Base-by-base conservation (phyloP, 2,797 vertebrate species). In the Semaprochilodus insignis region DNA sequence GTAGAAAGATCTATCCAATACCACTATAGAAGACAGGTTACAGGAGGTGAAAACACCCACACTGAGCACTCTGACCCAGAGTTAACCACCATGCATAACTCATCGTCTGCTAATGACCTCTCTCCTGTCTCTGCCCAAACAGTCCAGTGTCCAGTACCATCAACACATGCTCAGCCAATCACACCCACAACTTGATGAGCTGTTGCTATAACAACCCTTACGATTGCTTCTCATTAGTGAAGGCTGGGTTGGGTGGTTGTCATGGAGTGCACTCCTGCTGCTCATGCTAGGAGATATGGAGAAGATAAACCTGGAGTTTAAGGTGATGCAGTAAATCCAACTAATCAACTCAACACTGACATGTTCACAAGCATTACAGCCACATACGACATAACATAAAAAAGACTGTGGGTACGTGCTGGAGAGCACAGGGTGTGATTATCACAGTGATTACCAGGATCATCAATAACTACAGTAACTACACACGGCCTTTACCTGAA, bases 181-280 rank as follows among this genome's bases (percentile, higher is more conserved):
- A 66, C 80, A 55, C 77, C 2, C 36, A 63, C 14, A 44, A 73
- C 72, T 83, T 78, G 74, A 82, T 85, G 81, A 81, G 59, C 25
- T 51, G 90, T 85, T 90, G 78, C 80, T 80, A 82, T 71, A 23
- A 82, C 87, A 88, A 85, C 75, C 40, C 80, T 77, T 78, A 55
- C 34, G 2, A 74, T 71, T 80, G 81, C 31, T 75, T 88, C 85
- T 90, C 74, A 82, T 89, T 89, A 88, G 57, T 14, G 23, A 74
- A 23, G 44, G 65, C 74, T 84, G 73, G 80, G 54, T 77, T 62
- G 78, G 77, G 76, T 40, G 36, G 87, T 76, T 90, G 82, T 81
- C 44, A 84, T 78, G 62, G 67, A 74, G 27, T 2, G 44, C 23
- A 40, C 75, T 69, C 48, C 79, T 52, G 16, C 0, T 17, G 31